Base-by-base conservation (phyloP, 2,113 vertebrate species). In the Sporophila hypoxantha region DNA sequence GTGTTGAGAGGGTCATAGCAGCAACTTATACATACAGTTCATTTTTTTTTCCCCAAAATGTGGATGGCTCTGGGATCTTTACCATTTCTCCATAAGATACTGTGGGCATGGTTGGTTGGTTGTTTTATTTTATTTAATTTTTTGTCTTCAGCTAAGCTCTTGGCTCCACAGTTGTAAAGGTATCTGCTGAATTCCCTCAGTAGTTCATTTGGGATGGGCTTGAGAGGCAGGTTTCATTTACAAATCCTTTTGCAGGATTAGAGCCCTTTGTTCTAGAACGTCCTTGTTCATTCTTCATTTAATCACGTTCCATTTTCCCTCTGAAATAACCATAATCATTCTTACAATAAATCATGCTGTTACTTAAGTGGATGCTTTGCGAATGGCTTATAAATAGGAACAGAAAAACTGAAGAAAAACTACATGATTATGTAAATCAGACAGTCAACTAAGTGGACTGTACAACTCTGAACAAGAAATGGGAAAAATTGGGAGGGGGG, bases 371-470 rank as follows among this genome's bases (percentile, higher is more conserved):
- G 78, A 52, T 88, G 78, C 91, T 91, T 94, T 91, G 82, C 92
- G 93, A 91, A 91, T 78, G 62, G 85, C 67, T 93, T 88, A 92
- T 93, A 95, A 95, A 94, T 94, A 91, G 77, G 83, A 91, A 69
- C 74, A 91, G 91, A 86, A 89, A 95, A 94, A 82, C 82, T 88
- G 90, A 92, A 88, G 77, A 95, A 95, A 88, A 93, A 69, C 77
- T 83, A 59, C 75, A 82, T 92, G 84, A 93, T 88, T 92, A 92
- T 93, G 89, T 89, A 92, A 95, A 95, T 95, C 55, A 89, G 85
- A 85, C 76, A 84, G 66, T 88, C 4, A 1, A 47, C 69, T 88
- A 89, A 92, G 87, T 92, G 85, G 80, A 94, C 82, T 91, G 70
- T 76, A 64, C 44, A 90, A 71, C 57, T 88, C 81, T 82, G 86